Evolutionary conservation across 2,888 invertebrate genomes (phyloP), one percentile per base, ranked within the genome.

Genomic region (Diarsia brunnea): DNA sequence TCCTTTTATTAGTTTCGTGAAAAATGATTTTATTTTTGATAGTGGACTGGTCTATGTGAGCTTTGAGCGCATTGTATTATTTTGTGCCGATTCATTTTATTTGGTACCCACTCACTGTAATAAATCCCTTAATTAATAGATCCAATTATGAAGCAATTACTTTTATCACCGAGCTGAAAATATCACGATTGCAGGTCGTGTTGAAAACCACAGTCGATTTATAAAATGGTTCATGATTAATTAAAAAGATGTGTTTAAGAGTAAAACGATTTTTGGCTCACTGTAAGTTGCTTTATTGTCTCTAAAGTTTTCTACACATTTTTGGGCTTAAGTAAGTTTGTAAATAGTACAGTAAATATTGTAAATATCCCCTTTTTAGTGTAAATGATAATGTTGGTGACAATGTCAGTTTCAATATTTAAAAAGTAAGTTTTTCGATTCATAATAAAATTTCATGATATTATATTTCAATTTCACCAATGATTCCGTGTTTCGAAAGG

Each of bases 71-170:
- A 31, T 74, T 84, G 69, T 73, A 53, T 81, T 81, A 77, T 78
- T 69, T 77, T 81, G 60, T 69, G 70, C 61, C 31, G 64, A 82
- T 65, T 78, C 55, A 74, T 72, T 84, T 78, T 81, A 81, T 76
- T 84, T 61, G 51, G 58, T 70, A 63, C 51, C 58, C 73, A 71
- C 4, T 60, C 49, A 81, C n/a, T 55, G 71, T 38, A 74, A 78
- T 85, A 81, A 82, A 81, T 78, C 78, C 45, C 72, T 72, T 85
- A 84, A 83, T 81, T 84, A 83, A 78, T 82, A 74, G 60, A 47
- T 60, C 16, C 77, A 81, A 83, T 84, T 77, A 81, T 77, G 78
- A 81, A 84, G 81, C 77, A 81, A 83, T 84, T 81, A 73, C 73
- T 81, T 84, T 76, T 84, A 84, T 84, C 24, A 68, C 60, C 47